Percentiles rank a stretch among this genome's conserved stretches.
Evolutionary conservation across 2,113 vertebrate genomes (phyloP).

Genomic region (Perca fluviatilis): DNA sequence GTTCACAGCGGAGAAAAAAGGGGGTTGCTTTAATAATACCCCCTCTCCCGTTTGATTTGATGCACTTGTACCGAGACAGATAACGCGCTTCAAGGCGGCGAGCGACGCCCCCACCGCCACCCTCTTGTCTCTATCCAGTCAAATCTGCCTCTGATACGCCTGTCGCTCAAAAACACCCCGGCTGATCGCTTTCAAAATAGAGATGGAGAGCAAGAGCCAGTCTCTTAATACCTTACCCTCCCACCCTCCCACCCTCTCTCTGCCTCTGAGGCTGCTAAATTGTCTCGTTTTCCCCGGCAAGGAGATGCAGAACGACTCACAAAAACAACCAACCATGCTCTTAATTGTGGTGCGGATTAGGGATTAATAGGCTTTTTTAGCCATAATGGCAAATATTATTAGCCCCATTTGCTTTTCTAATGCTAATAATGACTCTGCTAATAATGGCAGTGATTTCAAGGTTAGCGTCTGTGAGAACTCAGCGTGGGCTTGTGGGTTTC

Average conservation of each 20-base stretch:
- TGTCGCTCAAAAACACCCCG: slow-evolving; percentile 78
- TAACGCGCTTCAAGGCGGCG: slow-evolving; percentile 66
- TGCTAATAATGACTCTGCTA: slow-evolving; percentile 84
- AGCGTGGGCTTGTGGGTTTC: slow-evolving; percentile 41
- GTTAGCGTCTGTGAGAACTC: slow-evolving; percentile 71
- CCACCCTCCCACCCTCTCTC: slow-evolving; percentile 65
- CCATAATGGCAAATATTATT: slow-evolving; percentile 86
- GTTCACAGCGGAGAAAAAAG: slow-evolving; percentile 71
- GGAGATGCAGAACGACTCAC: slow-evolving; percentile 73
- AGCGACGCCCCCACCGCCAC: slow-evolving; percentile 66
- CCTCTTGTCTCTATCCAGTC: slow-evolving; percentile 83
- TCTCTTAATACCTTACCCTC: slow-evolving; percentile 74
- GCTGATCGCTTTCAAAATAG: slow-evolving; percentile 81
- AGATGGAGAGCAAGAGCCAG: slow-evolving; percentile 76
- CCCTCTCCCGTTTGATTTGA: slow-evolving; percentile 79
- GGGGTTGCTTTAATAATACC: slow-evolving; percentile 81
- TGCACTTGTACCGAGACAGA: slow-evolving; percentile 79
- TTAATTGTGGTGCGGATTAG: slow-evolving; percentile 86
- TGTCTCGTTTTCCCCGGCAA: slow-evolving; percentile 67
- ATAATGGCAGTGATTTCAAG: slow-evolving; percentile 82
- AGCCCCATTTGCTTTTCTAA: slow-evolving; percentile 84
- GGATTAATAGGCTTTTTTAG: slow-evolving; percentile 86
- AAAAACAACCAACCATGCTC: slow-evolving; percentile 77
- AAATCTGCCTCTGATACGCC: slow-evolving; percentile 81
- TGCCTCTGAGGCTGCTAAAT: slow-evolving; percentile 66